Conservation (phyloP, 2,888 invertebrate species). For the Protodeltote pygarga region DNA sequence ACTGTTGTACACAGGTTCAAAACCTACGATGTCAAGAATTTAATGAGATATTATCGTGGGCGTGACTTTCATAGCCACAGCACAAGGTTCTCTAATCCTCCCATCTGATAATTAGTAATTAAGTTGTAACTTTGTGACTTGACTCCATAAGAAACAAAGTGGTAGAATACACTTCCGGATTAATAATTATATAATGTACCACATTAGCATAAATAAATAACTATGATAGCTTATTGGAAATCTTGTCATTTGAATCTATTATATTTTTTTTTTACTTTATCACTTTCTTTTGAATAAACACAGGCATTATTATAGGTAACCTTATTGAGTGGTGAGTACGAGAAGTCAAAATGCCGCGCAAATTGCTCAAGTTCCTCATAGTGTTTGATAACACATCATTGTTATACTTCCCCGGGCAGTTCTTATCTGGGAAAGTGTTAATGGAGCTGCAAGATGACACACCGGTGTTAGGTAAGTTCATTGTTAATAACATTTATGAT, state of each 20-base stretch:
- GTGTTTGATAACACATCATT: conserved; percentile 97
- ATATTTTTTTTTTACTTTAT: conserved; percentile 1
- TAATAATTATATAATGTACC: conserved; percentile 44
- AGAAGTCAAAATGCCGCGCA: conserved; percentile 90
- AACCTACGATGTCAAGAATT: conserved; percentile 67
- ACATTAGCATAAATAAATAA: conserved; percentile 43
- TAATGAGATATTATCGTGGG: conserved; percentile 70
- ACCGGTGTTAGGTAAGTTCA: conserved; percentile 91
- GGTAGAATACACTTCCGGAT: conserved; percentile 17
- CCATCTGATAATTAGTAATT: conserved; percentile 37
- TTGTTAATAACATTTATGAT: conserved; percentile 7
- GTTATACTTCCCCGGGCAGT: conserved; percentile 97
- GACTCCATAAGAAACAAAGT: no score
- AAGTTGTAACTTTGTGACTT: no score
- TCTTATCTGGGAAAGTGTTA: conserved; percentile 95
- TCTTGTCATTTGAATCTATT: conserved; percentile 10
- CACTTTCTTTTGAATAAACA: conserved; percentile 1
- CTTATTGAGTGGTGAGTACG: conserved; percentile 6
- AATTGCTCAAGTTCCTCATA: conserved; percentile 96
- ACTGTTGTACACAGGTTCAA: conserved; percentile 67
- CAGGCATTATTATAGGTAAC: conserved; percentile 20
- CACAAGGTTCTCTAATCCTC: conserved; percentile 58
- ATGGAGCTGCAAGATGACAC: conserved; percentile 98
- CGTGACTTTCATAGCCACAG: conserved; percentile 69
- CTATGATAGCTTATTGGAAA: conserved; percentile 14